Evolutionary conservation across 2,797 vertebrate species (phyloP), one percentile per base, ranked within the genome.

Genomic region (Neosilurus mollespiculum): DNA sequence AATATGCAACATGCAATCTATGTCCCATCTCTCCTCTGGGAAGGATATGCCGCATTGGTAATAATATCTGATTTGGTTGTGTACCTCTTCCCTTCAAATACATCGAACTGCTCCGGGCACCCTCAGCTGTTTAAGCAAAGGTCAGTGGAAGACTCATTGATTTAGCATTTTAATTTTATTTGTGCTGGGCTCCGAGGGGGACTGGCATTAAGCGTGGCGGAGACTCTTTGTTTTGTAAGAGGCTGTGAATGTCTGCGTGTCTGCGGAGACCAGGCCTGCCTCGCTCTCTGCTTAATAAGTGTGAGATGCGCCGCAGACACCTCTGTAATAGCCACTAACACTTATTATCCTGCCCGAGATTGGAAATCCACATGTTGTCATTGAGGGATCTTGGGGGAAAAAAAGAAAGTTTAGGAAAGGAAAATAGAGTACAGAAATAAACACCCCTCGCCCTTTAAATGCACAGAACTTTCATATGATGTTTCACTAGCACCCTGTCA

Each of bases 121-220:
- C 83, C 85, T 83, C 84, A 64, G 84, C 87, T 89, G 89, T 91
- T 88, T 89, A 90, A 89, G 86, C 87, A 90, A 91, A 91, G 91
- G 90, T 91, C 91, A 91, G 82, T 84, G 84, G 86, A 89, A 90
- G 84, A 89, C 88, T 88, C 89, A 91, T 91, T 89, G 91, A 91
- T 91, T 90, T 88, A 89, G 89, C 90, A 90, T 91, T 90, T 91
- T 86, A 90, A 90, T 91, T 91, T 87, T 91, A 90, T 91, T 91
- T 90, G 91, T 87, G 89, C 86, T 75, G 77, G 66, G 81, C 88
- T 90, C 89, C 89, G 79, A 91, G 84, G 88, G 89, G 91, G 89
- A 87, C 86, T 88, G 89, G 87, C 89, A 91, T 91, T 91, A 90
- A 88, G 85, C 86, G 30, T 84, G 84, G 88, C 84, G 83, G 82